Conservation (phyloP, 2,113 vertebrate genomes). For the Neomonachus schauinslandi region DNA sequence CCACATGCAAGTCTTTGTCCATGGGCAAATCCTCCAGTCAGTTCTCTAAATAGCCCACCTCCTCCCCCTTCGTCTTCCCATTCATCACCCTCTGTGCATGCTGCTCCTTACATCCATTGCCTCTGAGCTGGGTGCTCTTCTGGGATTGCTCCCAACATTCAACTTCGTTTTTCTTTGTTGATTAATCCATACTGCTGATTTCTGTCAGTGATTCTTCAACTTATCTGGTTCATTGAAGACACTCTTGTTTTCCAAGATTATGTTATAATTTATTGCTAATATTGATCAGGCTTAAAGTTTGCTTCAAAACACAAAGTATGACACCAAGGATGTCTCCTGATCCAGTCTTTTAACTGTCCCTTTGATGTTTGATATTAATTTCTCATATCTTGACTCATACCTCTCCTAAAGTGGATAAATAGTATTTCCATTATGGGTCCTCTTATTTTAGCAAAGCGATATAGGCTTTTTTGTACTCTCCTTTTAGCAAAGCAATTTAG, state of each 20-base stretch:
- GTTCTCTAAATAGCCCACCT: neutral
- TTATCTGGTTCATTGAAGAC: neutral
- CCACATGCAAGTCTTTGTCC: neutral
- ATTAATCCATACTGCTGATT: neutral
- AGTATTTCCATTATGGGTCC: neutral
- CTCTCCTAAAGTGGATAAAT: neutral
- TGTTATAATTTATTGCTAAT: neutral
- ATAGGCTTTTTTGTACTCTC: neutral
- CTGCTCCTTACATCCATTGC: neutral
- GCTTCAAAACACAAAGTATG: neutral
- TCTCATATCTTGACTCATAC: neutral
- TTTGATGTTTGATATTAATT: slow-evolving; percentile 23
- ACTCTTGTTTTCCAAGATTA: neutral
- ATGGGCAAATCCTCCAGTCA: neutral
- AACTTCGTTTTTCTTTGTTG: neutral
- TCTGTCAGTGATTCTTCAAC: neutral
- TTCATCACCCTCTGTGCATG: neutral
- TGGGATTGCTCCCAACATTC: neutral
- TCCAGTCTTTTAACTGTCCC: neutral
- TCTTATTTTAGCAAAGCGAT: neutral
- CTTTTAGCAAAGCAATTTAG: neutral
- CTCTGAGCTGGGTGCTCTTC: neutral
- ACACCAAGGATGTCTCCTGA: neutral
- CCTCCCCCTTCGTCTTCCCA: accelerated
- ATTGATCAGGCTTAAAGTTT: neutral